A percentile compares a stretch with the other conserved stretches of the same genome.
phyloP scores from a whole-genome alignment of 2,888 invertebrate species.

The Clanis bilineata region DNA sequence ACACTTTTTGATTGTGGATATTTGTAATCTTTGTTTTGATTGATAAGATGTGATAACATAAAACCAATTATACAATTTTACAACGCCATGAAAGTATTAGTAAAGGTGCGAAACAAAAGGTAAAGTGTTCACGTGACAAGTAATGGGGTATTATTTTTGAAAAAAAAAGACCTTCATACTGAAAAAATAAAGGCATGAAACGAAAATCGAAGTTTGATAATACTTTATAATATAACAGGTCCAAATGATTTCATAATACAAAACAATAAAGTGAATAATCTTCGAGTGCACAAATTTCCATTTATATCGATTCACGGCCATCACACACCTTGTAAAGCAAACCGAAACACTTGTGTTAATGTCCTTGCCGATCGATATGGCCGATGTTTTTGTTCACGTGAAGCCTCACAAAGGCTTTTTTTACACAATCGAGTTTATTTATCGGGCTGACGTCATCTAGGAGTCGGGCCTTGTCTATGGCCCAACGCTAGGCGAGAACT shows the following conservation, averaged over 20 bases:
- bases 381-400: constrained; percentile 49
- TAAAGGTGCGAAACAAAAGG: not conserved
- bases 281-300: not conserved
- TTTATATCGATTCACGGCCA: constrained; percentile 4
- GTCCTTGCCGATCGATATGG: constrained; percentile 53
- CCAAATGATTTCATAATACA: not conserved
- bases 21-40: not conserved
- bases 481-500: not conserved
- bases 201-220: not conserved
- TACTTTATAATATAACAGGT: not conserved
- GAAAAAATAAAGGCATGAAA: not conserved
- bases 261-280: not conserved
- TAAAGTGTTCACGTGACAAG: no score
- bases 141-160: no score
- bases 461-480: not conserved
- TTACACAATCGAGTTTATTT: constrained; percentile 12
- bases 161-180: no score
- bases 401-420: constrained; percentile 61
- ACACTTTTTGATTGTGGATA: not conserved
- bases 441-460: constrained; percentile 10
- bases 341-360: constrained; percentile 43
- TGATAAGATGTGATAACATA: no score
- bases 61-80: no score
- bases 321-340: constrained; percentile 11
- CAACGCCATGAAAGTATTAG: no score